These are phyloP conservation scores for Volucella inflata DNA, from an alignment of 2,888 invertebrate genomes.

Conservation along the genomic window DNA sequence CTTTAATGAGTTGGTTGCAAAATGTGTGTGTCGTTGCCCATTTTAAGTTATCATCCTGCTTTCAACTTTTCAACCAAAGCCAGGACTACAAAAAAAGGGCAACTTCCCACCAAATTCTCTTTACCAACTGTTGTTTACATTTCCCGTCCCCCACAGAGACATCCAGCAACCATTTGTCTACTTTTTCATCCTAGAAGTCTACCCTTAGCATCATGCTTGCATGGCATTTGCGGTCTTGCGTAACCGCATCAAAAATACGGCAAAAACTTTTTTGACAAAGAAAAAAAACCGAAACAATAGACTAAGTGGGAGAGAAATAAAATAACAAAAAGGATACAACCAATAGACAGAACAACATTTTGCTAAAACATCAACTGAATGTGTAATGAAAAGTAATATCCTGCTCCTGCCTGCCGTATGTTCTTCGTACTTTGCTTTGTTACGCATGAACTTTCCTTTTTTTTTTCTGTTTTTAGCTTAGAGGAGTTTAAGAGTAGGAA, in stretches of 20 bases:
- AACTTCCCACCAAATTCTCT: slow-evolving; percentile 36
- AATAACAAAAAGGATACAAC: slow-evolving; percentile 10
- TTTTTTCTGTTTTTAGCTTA: background rate
- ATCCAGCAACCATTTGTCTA: background rate
- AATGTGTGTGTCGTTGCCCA: slow-evolving; percentile 45
- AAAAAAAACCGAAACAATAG: background rate
- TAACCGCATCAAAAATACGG: slow-evolving; percentile 47
- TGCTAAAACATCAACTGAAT: slow-evolving; percentile 26
- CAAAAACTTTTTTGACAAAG: slow-evolving; percentile 34
- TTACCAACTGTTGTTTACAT: slow-evolving; percentile 16
- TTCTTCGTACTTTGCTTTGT: slow-evolving; percentile 5
- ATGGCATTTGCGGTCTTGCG: slow-evolving; percentile 40
- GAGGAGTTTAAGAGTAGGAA: background rate
- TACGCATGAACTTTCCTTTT: background rate
- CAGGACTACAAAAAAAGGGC: background rate
- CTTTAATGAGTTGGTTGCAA: slow-evolving; percentile 37
- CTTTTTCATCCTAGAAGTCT: slow-evolving; percentile 6
- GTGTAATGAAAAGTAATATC: slow-evolving; percentile 46
- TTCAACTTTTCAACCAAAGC: slow-evolving; percentile 1
- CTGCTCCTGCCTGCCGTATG: background rate
- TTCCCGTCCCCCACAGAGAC: background rate
- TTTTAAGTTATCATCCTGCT: slow-evolving; percentile 16
- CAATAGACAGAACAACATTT: slow-evolving; percentile 19
- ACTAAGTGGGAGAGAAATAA: too few relatives aligned
- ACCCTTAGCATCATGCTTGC: background rate